phyloP scores from a whole-genome alignment of 2,113 vertebrate species.

The Columbina picui region DNA sequence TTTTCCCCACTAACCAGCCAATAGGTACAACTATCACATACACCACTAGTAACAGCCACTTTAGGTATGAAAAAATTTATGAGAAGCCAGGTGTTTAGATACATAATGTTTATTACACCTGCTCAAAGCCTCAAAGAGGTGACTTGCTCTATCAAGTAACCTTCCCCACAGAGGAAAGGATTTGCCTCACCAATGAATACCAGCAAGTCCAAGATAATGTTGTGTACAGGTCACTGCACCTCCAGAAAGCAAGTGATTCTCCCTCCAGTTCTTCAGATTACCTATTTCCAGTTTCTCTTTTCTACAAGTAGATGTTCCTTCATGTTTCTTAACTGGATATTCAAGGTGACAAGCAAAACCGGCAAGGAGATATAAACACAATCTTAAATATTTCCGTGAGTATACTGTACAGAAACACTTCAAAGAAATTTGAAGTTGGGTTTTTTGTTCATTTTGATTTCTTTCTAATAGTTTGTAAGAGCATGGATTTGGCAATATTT shows the following conservation, averaged over 20 bases:
- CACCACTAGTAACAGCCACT: not conserved
- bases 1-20: not conserved
- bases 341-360: not conserved
- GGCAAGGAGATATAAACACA: not conserved
- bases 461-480: not conserved
- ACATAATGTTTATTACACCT: not conserved
- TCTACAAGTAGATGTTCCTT: not conserved
- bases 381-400: not conserved
- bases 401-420: not conserved
- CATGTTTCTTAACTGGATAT: not conserved
- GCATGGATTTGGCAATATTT: not conserved
- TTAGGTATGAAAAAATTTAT: not conserved
- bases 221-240: not conserved
- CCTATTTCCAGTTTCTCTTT: not conserved
- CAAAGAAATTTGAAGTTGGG: accelerated
- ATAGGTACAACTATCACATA: not conserved
- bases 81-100: not conserved
- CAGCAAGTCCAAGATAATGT: not conserved
- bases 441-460: not conserved
- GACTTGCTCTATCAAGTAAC: not conserved
- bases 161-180: not conserved
- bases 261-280: not conserved
- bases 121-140: not conserved
- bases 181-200: not conserved
- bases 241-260: not conserved